Base-by-base conservation (phyloP, 2,797 vertebrate genomes). In the Tangara arthus region DNA sequence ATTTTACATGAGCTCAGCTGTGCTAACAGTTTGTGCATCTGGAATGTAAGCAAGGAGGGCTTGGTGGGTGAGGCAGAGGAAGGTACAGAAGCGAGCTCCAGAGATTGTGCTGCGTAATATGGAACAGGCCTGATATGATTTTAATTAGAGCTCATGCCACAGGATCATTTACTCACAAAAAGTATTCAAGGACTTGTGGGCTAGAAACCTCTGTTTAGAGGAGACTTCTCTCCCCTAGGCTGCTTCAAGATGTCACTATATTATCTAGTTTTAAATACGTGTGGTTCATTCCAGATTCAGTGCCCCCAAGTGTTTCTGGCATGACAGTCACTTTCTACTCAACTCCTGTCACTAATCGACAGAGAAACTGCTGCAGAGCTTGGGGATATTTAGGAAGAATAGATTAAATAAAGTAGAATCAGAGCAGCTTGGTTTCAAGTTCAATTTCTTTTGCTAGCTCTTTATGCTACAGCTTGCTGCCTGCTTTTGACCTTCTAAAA, bases 131-230 rank as follows among this genome's bases (percentile, higher is more conserved):
- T 6, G 42, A 82, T 79, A 52, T 49, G 81, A 96, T 93, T 95
- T 95, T 93, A 93, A 91, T 96, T 97, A 92, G 39, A 90, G 39
- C 41, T 76, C 50, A 77, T 81, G 63, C 65, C 65, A 76, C 44
- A 73, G 82, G 57, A 93, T 92, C 80, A 89, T 93, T 91, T 92
- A 89, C 22, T 91, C 37, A 76, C 65, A 64, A 91, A 90, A 85
- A 91, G 39, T 69, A 60, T 83, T 90, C 76, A 77, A 88, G 77
- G 90, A 80, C 87, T 89, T 79, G 44, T 93, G 63, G 53, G 52
- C 50, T 88, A 53, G 75, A 95, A 95, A 93, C 61, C 57, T 82
- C 86, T 89, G 68, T 52, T 93, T 65, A 87, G 84, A 89, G 41
- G 59, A 96, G 95, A 95, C 22, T 82, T 91, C 53, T 93, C 46